phyloP scores from a whole-genome alignment of 2,113 vertebrate species.

The Onychorhynchus coronatus region DNA sequence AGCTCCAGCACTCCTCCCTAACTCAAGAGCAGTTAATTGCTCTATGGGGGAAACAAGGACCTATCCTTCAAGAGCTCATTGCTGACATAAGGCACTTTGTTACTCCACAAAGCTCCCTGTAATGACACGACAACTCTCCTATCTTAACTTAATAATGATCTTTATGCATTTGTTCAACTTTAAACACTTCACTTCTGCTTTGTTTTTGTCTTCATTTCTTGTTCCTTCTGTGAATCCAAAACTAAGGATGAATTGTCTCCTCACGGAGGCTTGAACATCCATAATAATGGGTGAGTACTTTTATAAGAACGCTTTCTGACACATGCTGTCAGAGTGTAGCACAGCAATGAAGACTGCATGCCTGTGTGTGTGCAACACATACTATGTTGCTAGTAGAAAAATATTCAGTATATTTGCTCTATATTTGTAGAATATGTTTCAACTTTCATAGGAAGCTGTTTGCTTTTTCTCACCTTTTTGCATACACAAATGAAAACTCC shows the following conservation, averaged over 20 bases:
- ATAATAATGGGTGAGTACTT: background rate
- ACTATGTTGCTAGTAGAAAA: background rate
- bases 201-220: background rate
- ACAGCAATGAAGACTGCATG: background rate
- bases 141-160: background rate
- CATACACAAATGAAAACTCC: background rate
- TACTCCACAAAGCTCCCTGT: background rate
- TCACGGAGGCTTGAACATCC: background rate
- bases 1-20: background rate
- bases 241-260: background rate
- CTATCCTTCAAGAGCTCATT: background rate
- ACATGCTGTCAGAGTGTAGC: background rate
- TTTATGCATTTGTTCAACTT: background rate
- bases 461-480: background rate
- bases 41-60: background rate
- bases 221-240: background rate
- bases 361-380: background rate
- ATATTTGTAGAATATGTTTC: background rate
- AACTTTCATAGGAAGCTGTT: background rate
- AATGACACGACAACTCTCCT: background rate
- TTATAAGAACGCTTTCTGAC: background rate
- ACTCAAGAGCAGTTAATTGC: background rate
- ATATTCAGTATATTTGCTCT: background rate
- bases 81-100: background rate
- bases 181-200: background rate